Evolutionary conservation across 2,797 vertebrate genomes (phyloP).

Genomic region (Pagetopsis macropterus): DNA sequence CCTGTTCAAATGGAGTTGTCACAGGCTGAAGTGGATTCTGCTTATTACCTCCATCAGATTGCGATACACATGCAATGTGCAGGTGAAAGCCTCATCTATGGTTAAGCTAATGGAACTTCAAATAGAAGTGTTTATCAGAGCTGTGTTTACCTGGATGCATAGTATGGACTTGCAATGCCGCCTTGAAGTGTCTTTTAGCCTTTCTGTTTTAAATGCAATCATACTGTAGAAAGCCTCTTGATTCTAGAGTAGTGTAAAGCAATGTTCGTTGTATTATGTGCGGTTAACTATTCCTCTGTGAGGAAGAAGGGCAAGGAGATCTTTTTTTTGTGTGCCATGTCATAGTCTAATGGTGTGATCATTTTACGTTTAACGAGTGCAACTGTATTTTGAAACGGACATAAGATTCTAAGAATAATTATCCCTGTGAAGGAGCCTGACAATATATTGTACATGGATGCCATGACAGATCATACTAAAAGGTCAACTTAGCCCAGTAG

Average conservation of each 20-base stretch:
- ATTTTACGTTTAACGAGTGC: too few relatives aligned
- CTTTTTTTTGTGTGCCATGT: neutral
- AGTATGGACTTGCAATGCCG: neutral
- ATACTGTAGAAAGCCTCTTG: neutral
- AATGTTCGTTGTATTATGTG: neutral
- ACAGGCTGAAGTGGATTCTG: slow-evolving; percentile 38
- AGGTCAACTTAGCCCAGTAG: neutral
- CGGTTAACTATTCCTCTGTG: neutral
- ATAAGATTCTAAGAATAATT: neutral
- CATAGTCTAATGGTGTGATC: neutral
- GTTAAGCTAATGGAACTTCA: slow-evolving; percentile 14
- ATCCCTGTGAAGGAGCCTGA: neutral
- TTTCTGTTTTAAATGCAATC: neutral
- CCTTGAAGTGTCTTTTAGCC: neutral
- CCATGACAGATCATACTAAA: neutral
- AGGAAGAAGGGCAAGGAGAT: neutral
- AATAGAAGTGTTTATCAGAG: neutral
- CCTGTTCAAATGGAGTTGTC: slow-evolving; percentile 33
- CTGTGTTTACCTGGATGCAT: neutral
- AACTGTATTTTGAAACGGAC: neutral
- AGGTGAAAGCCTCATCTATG: slow-evolving; percentile 20
- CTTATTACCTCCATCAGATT: slow-evolving; percentile 28
- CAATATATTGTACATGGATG: neutral
- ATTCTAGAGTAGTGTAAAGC: neutral
- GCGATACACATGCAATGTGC: slow-evolving; percentile 10